Conservation (phyloP, 1,140 invertebrate species). For the Atta cephalotes region DNA sequence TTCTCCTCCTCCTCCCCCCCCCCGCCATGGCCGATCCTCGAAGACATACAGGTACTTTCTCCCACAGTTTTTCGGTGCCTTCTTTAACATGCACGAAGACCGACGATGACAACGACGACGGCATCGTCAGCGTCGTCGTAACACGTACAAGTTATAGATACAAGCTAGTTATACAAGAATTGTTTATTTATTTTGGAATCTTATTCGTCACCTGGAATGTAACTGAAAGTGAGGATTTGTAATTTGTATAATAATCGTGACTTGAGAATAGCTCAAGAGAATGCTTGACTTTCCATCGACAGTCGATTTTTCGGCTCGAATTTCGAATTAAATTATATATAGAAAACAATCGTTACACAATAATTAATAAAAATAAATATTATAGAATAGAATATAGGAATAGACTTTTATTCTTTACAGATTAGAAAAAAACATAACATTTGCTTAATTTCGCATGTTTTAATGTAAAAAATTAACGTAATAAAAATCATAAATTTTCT, state of each 20-base stretch:
- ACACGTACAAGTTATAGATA: constrained; percentile 18
- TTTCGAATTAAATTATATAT: neutral
- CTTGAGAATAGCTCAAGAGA: neutral
- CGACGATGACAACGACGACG: constrained; percentile 15
- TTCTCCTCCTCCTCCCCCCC: too few species aligned
- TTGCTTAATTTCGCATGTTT: neutral
- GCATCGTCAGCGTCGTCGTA: constrained; percentile 27
- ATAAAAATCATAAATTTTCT: neutral
- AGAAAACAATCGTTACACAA: neutral
- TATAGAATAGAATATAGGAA: neutral
- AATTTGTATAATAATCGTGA: neutral
- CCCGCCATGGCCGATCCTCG: constrained; percentile 44
- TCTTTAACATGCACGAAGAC: constrained; percentile 63
- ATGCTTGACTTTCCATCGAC: neutral
- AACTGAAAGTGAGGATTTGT: constrained; percentile 32
- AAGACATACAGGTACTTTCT: constrained; percentile 76
- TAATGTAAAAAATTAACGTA: neutral
- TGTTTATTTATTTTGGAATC: constrained; percentile 60
- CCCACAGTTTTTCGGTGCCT: constrained; percentile 76
- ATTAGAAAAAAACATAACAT: neutral
- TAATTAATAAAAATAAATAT: neutral
- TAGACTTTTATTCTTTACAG: neutral
- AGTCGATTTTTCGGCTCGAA: neutral
- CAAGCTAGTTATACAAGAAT: constrained; percentile 9
- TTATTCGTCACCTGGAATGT: constrained; percentile 10